phyloP scores from a whole-genome alignment of 2,888 invertebrate species.

The Hydropsyche betteni region DNA sequence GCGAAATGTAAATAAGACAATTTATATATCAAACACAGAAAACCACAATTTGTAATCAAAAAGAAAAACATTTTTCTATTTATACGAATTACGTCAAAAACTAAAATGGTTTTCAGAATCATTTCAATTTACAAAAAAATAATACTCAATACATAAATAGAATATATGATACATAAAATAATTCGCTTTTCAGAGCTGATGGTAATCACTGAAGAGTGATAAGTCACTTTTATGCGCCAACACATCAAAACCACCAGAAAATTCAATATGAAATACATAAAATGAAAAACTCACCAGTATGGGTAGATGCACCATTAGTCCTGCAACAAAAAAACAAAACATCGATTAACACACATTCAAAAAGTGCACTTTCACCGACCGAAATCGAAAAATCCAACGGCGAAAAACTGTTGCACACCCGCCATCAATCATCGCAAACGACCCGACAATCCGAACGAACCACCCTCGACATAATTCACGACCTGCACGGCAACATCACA shows the following conservation, averaged over 20 bases:
- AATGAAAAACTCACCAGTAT: constrained; percentile 58
- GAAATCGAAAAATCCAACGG: background rate
- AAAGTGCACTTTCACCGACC: too few relatives aligned
- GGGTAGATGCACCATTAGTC: constrained; percentile 68
- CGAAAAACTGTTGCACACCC: background rate
- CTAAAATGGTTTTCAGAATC: too few relatives aligned
- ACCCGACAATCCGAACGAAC: constrained; percentile 5
- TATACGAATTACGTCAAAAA: too few relatives aligned
- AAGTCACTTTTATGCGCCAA: background rate
- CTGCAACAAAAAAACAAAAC: constrained; percentile 58
- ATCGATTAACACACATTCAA: background rate
- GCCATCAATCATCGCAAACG: constrained; percentile 1
- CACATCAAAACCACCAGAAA: background rate
- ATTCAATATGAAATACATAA: constrained; percentile 2
- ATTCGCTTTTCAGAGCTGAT: constrained; percentile 13
- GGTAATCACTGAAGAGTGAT: constrained; percentile 12
- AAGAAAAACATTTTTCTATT: too few relatives aligned
- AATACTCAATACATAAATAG: too few relatives aligned
- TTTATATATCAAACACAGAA: too few relatives aligned
- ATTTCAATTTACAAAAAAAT: too few relatives aligned
- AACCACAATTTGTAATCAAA: too few relatives aligned
- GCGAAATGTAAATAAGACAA: too few relatives aligned
- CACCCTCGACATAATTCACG: too few relatives aligned
- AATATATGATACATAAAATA: background rate
- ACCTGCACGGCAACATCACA: background rate